Evolutionary conservation across 2,888 invertebrate species (phyloP).

Genomic region (Xylophagus ater): DNA sequence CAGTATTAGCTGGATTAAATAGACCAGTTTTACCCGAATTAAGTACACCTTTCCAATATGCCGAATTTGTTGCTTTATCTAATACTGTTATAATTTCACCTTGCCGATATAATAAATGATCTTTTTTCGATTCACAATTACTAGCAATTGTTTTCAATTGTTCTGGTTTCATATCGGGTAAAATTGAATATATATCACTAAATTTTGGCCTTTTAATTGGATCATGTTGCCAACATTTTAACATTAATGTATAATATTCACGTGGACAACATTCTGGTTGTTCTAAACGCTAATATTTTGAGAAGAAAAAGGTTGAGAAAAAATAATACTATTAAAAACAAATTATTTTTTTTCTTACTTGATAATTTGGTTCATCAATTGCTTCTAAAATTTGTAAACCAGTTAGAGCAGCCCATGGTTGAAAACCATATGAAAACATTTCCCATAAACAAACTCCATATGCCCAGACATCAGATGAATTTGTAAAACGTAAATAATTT

Average conservation of each 20-base stretch:
- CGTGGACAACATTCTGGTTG: constrained; percentile 91
- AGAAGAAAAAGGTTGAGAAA: constrained; percentile 2
- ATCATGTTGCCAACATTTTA: constrained; percentile 94
- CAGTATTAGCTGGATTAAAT: constrained; percentile 82
- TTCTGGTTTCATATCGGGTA: constrained; percentile 83
- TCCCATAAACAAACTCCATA: constrained; percentile 99
- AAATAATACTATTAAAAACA: no score
- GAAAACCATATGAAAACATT: constrained; percentile 97
- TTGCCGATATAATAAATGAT: constrained; percentile 70
- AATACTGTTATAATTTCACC: constrained; percentile 89
- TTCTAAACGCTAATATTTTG: constrained; percentile 58
- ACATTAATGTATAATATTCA: constrained; percentile 84
- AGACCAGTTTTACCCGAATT: constrained; percentile 84
- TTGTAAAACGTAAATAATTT: constrained; percentile 88
- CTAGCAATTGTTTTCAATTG: constrained; percentile 72
- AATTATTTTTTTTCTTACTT: no score
- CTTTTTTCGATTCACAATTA: constrained; percentile 45
- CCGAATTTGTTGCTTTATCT: constrained; percentile 61
- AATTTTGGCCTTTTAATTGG: constrained; percentile 81
- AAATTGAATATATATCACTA: constrained; percentile 61
- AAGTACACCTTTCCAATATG: constrained; percentile 84
- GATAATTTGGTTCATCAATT: constrained; percentile 85
- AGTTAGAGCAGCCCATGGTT: constrained; percentile 93
- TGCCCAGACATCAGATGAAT: constrained; percentile 96
- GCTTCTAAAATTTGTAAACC: constrained; percentile 91